Evolutionary conservation across 2,888 invertebrate species (phyloP), one percentile per base, ranked within the genome.

Genomic region (Melikaiella ostensackeni): DNA sequence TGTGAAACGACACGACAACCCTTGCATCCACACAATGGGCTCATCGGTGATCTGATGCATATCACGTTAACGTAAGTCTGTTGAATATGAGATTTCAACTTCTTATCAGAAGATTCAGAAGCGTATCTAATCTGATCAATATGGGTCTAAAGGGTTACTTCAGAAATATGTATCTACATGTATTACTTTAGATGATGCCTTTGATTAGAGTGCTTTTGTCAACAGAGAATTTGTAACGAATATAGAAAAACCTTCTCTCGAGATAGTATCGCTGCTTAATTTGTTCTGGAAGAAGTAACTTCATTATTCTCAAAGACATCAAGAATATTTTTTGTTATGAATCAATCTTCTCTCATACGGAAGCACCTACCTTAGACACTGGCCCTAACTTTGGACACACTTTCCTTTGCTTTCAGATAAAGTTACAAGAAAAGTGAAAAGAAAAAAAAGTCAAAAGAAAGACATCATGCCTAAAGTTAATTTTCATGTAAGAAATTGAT

Each of bases 41-140:
- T 91, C 9, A 79, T 91, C 66, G 91, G 89, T 61, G 89, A 90
- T 82, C 75, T 91, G 38, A 77, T 91, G 79, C 86, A 87, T 76
- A 89, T 91, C 75, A 77, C 90, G 78, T 86, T 92, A 77, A 88
- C 86, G 90, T 90, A 83, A 89, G 89, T 89, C 64, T 55, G 62
- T 42, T 70, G 57, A 38, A 79, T 76, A 11, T 19, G 16, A 35
- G 27, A 38, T 50, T 66, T 35, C 7, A 55, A n/a, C 27, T 63
- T 50, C 13, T 42, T 61, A 59, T 59, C 24, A 42, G 8, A 8
- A 38, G 35, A 30, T 30, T 4, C 2, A 30, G 30, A 38, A 38
- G 38, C 38, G 38, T 13, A 38, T 13, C 4, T 38, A 38, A 38
- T 38, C 38, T 13, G 38, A 38, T 38, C 38, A 38, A 38, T 38